These are phyloP conservation scores for Caenorhabditis briggsae DNA, from an alignment of 1,140 invertebrate genomes.

Conservation along the genomic window DNA sequence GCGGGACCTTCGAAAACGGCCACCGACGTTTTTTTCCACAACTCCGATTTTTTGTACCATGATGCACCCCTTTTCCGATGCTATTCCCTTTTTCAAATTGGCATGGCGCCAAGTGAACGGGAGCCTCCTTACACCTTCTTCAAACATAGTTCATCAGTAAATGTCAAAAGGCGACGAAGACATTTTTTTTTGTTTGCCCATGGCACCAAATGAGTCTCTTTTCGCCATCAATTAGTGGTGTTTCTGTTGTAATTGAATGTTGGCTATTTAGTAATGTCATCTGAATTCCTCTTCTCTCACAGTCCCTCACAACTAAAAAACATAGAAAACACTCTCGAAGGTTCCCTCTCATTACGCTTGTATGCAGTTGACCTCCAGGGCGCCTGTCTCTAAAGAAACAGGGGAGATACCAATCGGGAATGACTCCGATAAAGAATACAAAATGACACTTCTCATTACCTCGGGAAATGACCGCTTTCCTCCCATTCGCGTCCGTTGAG, in stretches of 20 bases:
- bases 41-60: too few species aligned
- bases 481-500: slow-evolving; percentile 79
- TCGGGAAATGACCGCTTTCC: slow-evolving; percentile 76
- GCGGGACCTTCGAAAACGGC: too few species aligned
- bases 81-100: not conserved
- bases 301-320: not conserved
- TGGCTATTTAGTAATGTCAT: not conserved
- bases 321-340: not conserved
- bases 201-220: slow-evolving; percentile 14
- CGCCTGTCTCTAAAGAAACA: not conserved
- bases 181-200: slow-evolving; percentile 23
- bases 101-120: not conserved
- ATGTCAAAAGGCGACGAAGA: not conserved
- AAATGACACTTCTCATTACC: slow-evolving; percentile 60
- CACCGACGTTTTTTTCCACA: too few species aligned
- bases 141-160: slow-evolving; percentile 13
- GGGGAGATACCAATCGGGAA: slow-evolving; percentile 37
- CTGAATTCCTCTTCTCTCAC: not conserved
- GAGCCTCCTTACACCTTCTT: not conserved
- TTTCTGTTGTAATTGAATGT: slow-evolving; percentile 23
- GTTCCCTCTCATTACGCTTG: slow-evolving; percentile 17
- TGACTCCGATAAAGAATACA: not conserved
- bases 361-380: slow-evolving; percentile 22
- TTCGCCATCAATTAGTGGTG: slow-evolving; percentile 31
- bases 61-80: too few species aligned